phyloP scores from a whole-genome alignment of 2,888 invertebrate species.

The Loripinus fragilis region DNA sequence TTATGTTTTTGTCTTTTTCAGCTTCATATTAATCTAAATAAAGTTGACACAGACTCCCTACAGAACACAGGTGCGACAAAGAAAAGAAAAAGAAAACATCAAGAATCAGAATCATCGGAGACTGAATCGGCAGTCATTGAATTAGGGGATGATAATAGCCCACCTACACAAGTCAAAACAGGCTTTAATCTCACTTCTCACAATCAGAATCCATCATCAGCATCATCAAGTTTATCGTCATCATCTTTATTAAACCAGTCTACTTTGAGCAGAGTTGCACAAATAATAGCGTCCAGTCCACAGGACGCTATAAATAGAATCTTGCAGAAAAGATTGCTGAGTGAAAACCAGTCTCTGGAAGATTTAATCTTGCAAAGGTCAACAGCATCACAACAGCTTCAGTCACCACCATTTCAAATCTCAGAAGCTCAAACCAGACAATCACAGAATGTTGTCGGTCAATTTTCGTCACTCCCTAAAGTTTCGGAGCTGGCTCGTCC shows the following conservation, averaged over 20 bases:
- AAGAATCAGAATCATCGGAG: neutral
- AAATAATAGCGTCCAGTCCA: neutral
- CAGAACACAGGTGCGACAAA: neutral
- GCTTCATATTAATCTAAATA: neutral
- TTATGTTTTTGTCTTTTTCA: neutral
- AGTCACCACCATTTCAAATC: neutral
- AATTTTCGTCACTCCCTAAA: neutral
- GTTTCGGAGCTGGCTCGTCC: neutral
- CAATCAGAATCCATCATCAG: neutral
- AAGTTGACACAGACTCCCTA: neutral
- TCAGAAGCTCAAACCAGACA: neutral
- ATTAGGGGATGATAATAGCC: neutral
- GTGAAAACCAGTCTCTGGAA: neutral
- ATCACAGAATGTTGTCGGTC: neutral
- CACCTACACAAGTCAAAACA: neutral
- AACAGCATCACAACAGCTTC: neutral
- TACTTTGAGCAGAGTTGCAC: neutral
- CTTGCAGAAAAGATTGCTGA: neutral
- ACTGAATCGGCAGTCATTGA: neutral
- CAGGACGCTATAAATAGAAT: neutral
- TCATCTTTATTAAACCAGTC: neutral
- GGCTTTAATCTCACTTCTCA: neutral
- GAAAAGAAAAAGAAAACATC: conserved; percentile 27
- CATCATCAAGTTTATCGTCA: neutral
- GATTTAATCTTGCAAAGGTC: neutral